phyloP scores from a whole-genome alignment of 2,888 invertebrate genomes.

The Pheosia gnoma region DNA sequence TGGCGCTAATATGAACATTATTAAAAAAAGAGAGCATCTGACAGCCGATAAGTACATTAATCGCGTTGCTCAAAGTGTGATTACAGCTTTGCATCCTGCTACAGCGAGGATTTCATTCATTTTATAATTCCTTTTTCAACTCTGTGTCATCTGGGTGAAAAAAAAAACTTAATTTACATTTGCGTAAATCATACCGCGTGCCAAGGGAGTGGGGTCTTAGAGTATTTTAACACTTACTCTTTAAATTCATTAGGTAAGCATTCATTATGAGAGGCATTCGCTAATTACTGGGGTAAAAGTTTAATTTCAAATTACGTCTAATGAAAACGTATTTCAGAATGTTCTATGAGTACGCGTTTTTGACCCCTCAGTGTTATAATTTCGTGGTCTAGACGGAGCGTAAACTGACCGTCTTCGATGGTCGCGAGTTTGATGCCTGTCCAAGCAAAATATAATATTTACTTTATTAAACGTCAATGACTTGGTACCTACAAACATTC shows the following conservation, averaged over 20 bases:
- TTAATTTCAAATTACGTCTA: background rate
- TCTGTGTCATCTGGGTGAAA: conserved; percentile 27
- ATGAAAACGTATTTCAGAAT: background rate
- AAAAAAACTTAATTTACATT: conserved; percentile 14
- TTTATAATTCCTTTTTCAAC: conserved; percentile 29
- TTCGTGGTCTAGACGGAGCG: no score
- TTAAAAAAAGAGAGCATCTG: no score
- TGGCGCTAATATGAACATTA: no score
- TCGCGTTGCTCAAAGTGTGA: background rate
- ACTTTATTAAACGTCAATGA: no score
- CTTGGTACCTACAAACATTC: no score
- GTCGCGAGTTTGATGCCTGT: no score
- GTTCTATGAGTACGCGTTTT: no score
- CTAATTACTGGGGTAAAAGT: background rate
- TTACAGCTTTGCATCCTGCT: conserved; percentile 12
- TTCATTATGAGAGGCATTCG: background rate
- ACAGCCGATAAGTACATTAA: no score
- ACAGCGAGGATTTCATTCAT: conserved; percentile 26
- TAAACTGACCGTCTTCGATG: no score
- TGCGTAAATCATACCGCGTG: conserved; percentile 1
- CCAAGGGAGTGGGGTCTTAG: background rate
- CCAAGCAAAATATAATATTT: no score
- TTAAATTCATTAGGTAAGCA: background rate
- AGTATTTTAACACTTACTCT: background rate
- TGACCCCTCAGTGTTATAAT: no score